Conservation (phyloP, 2,888 invertebrate species). For the Caenorhabditis sulstoni region DNA sequence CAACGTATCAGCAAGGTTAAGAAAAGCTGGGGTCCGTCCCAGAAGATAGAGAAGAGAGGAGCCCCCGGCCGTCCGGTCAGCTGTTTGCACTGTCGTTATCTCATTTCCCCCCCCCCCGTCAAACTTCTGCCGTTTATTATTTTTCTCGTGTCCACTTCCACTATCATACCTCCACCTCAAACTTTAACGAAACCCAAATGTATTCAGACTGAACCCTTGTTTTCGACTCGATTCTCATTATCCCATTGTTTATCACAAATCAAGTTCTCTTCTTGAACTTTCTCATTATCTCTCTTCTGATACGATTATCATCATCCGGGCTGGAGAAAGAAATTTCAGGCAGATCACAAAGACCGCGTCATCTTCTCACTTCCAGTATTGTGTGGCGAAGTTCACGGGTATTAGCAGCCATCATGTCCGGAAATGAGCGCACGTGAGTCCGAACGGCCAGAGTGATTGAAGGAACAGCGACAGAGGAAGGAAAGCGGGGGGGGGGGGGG, state of each 20-base stretch:
- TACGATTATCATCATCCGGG: no score
- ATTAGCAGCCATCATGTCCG: slow-evolving; percentile 48
- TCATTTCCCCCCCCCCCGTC: background rate
- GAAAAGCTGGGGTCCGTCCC: slow-evolving; percentile 30
- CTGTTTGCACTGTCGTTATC: slow-evolving; percentile 59
- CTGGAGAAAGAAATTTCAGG: slow-evolving; percentile 10
- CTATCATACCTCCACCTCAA: background rate
- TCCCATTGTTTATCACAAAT: no score
- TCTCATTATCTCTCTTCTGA: no score
- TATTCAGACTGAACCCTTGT: no score
- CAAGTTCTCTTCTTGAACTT: no score
- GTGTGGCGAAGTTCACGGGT: slow-evolving; percentile 47
- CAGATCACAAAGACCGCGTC: slow-evolving; percentile 31
- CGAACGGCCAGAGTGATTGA: background rate
- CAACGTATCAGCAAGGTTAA: slow-evolving; percentile 51
- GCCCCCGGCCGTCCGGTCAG: slow-evolving; percentile 41
- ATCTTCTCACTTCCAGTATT: slow-evolving; percentile 22
- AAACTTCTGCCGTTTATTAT: slow-evolving; percentile 22
- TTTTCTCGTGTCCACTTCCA: slow-evolving; percentile 4
- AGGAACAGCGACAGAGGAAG: slow-evolving; percentile 4
- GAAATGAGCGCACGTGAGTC: slow-evolving; percentile 51
- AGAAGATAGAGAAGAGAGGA: no score
- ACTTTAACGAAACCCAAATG: slow-evolving; percentile 20
- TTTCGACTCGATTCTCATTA: no score
- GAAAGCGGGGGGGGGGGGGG: background rate